These are phyloP conservation scores for Bombus sibiricus DNA, from an alignment of 1,140 invertebrate species.

Conservation along the genomic window DNA sequence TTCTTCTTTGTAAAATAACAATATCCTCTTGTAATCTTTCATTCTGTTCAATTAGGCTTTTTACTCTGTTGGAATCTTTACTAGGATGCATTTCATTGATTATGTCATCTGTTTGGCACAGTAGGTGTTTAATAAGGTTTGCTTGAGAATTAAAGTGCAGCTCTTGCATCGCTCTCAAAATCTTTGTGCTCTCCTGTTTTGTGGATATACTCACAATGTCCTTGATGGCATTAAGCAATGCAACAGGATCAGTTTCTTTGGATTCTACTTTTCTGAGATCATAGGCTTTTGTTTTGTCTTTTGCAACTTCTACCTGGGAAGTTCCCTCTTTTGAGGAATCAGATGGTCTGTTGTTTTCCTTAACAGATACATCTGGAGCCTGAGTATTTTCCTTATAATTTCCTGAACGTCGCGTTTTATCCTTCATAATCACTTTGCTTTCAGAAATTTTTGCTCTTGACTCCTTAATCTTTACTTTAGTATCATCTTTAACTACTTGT, in stretches of 20 bases:
- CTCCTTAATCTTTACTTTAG: slow-evolving; percentile 58
- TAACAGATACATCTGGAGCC: slow-evolving; percentile 72
- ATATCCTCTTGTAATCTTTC: slow-evolving; percentile 71
- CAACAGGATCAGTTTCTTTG: slow-evolving; percentile 67
- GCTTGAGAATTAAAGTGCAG: slow-evolving; percentile 75
- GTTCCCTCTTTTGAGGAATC: slow-evolving; percentile 63
- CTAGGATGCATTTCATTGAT: slow-evolving; percentile 69
- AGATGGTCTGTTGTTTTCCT: slow-evolving; percentile 75
- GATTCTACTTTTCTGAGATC: slow-evolving; percentile 31
- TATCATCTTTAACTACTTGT: slow-evolving; percentile 40
- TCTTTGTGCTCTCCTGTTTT: slow-evolving; percentile 74
- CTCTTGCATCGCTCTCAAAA: slow-evolving; percentile 72
- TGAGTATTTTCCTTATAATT: slow-evolving; percentile 61
- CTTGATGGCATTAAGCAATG: slow-evolving; percentile 72
- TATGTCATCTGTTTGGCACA: slow-evolving; percentile 74
- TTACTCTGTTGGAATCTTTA: slow-evolving; percentile 66
- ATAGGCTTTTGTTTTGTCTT: slow-evolving; percentile 54
- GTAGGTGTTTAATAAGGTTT: slow-evolving; percentile 73
- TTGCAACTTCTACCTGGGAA: slow-evolving; percentile 42
- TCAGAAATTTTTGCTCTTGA: slow-evolving; percentile 46
- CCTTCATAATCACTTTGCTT: slow-evolving; percentile 50
- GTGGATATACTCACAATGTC: slow-evolving; percentile 72
- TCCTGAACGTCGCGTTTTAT: slow-evolving; percentile 52
- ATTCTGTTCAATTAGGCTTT: slow-evolving; percentile 72
- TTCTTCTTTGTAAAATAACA: slow-evolving; percentile 67